A percentile compares a stretch with the other conserved stretches of the same genome.
Evolutionary conservation across 2,888 invertebrate genomes (phyloP).

Genomic region (Sarcophaga variegata): DNA sequence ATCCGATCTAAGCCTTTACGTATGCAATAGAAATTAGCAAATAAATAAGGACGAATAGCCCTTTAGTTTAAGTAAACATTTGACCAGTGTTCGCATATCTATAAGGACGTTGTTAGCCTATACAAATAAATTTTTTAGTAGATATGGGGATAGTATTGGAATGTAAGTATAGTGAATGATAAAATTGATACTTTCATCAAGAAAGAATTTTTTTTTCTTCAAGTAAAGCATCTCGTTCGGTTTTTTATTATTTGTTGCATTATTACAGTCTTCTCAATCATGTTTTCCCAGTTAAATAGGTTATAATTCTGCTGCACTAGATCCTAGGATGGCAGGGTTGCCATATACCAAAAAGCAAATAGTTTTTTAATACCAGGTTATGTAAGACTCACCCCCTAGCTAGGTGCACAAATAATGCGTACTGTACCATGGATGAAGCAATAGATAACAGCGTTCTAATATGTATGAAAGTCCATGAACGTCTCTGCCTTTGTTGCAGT

Average conservation of each 20-base stretch:
- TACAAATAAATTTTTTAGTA: not conserved
- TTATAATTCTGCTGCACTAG: no score
- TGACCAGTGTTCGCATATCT: slow-evolving; percentile 7
- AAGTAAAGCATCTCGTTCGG: not conserved
- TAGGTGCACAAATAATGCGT: no score
- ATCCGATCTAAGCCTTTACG: slow-evolving; percentile 72
- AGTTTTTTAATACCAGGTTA: no score
- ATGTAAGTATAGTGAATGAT: not conserved
- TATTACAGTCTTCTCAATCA: not conserved
- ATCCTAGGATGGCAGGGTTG: no score
- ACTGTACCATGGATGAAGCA: no score
- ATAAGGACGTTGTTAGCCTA: not conserved
- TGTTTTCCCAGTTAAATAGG: no score
- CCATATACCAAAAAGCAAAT: no score
- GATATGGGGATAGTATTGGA: not conserved
- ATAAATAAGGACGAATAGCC: slow-evolving; percentile 65
- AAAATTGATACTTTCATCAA: not conserved
- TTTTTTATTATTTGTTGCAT: not conserved
- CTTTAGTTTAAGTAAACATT: slow-evolving; percentile 63
- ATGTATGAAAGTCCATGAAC: no score
- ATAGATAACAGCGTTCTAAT: no score
- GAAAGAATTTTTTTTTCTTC: no score
- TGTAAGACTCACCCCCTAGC: no score
- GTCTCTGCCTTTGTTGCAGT: no score
- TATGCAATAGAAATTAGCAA: slow-evolving; percentile 70